These are phyloP conservation scores for Riptortus pedestris DNA, from an alignment of 1,140 invertebrate genomes.

Conservation along the genomic window DNA sequence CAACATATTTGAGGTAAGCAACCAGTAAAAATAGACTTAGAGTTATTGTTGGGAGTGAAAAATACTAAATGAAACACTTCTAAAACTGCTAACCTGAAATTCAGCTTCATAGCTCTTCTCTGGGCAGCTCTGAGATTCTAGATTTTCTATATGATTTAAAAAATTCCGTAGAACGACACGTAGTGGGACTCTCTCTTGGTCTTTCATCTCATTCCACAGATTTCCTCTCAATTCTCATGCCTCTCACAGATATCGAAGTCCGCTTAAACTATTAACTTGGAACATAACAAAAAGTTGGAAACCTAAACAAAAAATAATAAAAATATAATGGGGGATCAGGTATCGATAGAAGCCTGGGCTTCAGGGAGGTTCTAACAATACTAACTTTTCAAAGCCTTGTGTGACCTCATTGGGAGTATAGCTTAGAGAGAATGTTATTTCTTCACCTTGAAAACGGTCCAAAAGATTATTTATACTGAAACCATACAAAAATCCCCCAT, in stretches of 20 bases:
- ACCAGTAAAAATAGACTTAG: not conserved
- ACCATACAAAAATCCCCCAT: no score
- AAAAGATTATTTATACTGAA: no score
- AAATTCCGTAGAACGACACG: slow-evolving; percentile 43
- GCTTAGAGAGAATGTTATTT: no score
- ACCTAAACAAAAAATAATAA: not conserved
- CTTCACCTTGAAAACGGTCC: no score
- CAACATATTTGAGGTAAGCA: not conserved
- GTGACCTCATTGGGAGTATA: no score
- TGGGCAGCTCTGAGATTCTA: slow-evolving; percentile 37
- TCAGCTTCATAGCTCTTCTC: slow-evolving; percentile 42
- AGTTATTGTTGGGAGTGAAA: not conserved
- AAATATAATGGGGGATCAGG: no score
- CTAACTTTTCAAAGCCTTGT: no score
- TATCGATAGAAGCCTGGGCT: no score
- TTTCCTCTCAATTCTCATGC: not conserved
- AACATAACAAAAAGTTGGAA: not conserved
- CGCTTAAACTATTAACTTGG: not conserved
- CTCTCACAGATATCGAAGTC: not conserved
- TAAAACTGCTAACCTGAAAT: slow-evolving; percentile 40
- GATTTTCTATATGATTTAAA: slow-evolving; percentile 43
- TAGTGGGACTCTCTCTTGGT: slow-evolving; percentile 37
- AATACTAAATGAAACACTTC: not conserved
- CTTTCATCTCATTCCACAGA: slow-evolving; percentile 33
- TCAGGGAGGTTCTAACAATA: no score